A percentile compares a stretch with the other conserved stretches of the same genome.
Conservation (phyloP, 2,888 invertebrate species). For the Zelleria hepariella region DNA sequence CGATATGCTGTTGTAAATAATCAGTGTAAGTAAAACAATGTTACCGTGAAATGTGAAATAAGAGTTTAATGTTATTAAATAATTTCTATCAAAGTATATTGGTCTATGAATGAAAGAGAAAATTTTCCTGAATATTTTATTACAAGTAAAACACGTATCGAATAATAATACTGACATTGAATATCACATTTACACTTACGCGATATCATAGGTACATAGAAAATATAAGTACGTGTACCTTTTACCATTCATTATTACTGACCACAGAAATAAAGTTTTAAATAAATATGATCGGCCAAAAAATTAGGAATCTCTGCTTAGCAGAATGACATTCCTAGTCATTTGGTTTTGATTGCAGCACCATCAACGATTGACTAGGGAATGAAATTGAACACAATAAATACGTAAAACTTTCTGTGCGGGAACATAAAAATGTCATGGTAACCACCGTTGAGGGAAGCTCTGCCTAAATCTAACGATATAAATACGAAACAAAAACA, state of each 20-base stretch:
- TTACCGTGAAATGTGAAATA: slow-evolving; percentile 72
- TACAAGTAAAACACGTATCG: background rate
- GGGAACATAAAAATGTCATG: background rate
- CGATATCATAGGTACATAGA: background rate
- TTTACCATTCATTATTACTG: background rate
- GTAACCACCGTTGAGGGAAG: background rate
- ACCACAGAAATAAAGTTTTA: background rate
- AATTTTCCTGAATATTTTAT: slow-evolving; percentile 6
- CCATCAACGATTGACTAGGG: background rate
- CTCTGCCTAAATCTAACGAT: no score
- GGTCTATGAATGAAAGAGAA: slow-evolving; percentile 12
- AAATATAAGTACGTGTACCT: background rate
- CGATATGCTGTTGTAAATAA: slow-evolving; percentile 51
- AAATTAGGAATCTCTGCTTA: background rate
- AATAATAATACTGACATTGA: slow-evolving; percentile 8
- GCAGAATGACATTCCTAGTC: background rate
- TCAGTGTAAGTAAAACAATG: slow-evolving; percentile 71
- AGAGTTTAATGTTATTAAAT: slow-evolving; percentile 73
- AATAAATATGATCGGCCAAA: background rate
- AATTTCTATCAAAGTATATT: slow-evolving; percentile 64
- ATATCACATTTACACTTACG: slow-evolving; percentile 7
- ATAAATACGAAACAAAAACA: background rate
- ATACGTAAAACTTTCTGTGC: background rate
- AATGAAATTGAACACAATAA: background rate
- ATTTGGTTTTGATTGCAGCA: background rate